Conservation (phyloP, 2,888 invertebrate genomes). For the Hydropsyche betteni region DNA sequence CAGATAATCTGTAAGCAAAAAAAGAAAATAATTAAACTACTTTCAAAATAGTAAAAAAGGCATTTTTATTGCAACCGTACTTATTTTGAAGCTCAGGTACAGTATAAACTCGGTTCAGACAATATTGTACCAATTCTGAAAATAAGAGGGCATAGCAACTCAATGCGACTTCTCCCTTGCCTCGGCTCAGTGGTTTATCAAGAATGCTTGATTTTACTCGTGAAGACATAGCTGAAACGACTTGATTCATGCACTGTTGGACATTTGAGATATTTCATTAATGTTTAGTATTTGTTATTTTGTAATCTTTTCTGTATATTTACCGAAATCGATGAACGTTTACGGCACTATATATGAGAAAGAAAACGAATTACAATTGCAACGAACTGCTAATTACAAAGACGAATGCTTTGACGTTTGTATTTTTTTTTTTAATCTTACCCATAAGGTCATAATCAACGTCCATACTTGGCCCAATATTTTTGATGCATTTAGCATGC, state of each 20-base stretch:
- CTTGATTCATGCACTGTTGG: too few relatives aligned
- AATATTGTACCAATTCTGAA: constrained; percentile 98
- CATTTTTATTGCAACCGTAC: constrained; percentile 61
- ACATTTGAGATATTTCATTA: too few relatives aligned
- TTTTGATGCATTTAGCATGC: too few relatives aligned
- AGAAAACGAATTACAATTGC: too few relatives aligned
- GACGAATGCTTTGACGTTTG: too few relatives aligned
- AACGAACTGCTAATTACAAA: too few relatives aligned
- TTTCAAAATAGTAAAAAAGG: background rate
- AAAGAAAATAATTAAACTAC: background rate
- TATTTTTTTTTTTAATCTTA: too few relatives aligned
- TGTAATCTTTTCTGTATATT: background rate
- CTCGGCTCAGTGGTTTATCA: constrained; percentile 91
- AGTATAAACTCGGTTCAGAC: constrained; percentile 94
- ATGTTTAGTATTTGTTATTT: too few relatives aligned
- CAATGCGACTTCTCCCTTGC: constrained; percentile 90
- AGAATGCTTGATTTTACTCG: constrained; percentile 62
- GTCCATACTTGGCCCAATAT: too few relatives aligned
- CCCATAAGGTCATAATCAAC: too few relatives aligned
- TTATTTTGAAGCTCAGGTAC: constrained; percentile 94
- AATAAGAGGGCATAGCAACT: constrained; percentile 95
- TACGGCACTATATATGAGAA: too few relatives aligned
- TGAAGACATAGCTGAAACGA: constrained; percentile 59
- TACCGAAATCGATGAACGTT: background rate
- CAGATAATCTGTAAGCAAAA: constrained; percentile 77